Percentiles rank a stretch among this genome's conserved stretches.
Conservation (phyloP, 92 coral and sea anemone species). For the Zoanthus solanderi region DNA sequence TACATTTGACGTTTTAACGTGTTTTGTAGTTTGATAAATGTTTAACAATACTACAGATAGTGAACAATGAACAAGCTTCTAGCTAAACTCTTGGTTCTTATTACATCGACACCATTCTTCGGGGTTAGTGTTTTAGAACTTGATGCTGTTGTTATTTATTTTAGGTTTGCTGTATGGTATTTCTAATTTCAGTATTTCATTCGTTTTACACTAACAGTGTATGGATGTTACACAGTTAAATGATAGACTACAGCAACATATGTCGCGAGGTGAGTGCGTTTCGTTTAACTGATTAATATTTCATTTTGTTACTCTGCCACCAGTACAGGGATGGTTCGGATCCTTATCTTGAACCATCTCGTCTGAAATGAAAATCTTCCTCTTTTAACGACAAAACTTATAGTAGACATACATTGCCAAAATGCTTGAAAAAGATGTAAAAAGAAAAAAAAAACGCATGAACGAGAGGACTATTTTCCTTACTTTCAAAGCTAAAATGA, state of each 20-base stretch:
- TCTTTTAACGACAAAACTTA: no score
- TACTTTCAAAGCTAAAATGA: no score
- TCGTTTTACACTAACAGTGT: neutral
- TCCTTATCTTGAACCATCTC: no score
- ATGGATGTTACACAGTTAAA: neutral
- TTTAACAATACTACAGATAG: neutral
- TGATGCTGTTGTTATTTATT: neutral
- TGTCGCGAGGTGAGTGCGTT: neutral
- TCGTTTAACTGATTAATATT: constrained; percentile 5
- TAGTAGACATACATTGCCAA: no score
- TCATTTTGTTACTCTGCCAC: constrained; percentile 23
- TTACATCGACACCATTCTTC: neutral
- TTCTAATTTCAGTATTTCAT: neutral
- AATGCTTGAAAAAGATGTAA: no score
- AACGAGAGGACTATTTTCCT: no score
- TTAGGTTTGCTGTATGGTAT: neutral
- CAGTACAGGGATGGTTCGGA: neutral
- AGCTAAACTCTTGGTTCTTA: neutral
- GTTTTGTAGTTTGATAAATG: neutral
- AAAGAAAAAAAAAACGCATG: no score
- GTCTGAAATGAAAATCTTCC: no score
- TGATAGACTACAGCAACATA: neutral
- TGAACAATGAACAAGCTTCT: neutral
- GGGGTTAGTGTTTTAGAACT: neutral
- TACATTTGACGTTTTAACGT: neutral